phyloP scores from a whole-genome alignment of 1,140 invertebrate genomes.

The Magallana ariakensis region DNA sequence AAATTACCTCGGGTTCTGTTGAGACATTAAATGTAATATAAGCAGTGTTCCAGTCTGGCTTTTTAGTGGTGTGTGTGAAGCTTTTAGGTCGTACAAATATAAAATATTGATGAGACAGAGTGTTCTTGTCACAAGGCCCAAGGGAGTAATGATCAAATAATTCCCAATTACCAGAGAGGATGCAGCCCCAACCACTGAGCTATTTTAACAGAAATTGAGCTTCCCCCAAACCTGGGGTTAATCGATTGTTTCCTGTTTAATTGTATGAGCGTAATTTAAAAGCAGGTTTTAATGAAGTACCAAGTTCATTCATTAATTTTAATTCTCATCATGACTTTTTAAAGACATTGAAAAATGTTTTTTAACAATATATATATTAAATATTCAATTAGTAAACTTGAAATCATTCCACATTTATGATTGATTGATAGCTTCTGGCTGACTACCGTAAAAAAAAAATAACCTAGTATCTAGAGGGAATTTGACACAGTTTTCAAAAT shows the following conservation, averaged over 20 bases:
- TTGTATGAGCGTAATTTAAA: not conserved
- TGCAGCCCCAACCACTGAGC: not conserved
- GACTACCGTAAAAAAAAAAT: too few relatives aligned
- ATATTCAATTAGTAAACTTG: too few relatives aligned
- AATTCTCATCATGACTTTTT: too few relatives aligned
- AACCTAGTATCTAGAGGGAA: too few relatives aligned
- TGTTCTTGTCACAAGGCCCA: conserved; percentile 8
- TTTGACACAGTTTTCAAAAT: too few relatives aligned
- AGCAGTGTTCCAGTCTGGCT: not conserved
- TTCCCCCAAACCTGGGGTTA: not conserved
- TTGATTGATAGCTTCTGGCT: too few relatives aligned
- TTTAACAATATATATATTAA: too few relatives aligned
- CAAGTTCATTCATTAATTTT: too few relatives aligned
- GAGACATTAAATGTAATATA: conserved; percentile 7
- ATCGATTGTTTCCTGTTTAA: not conserved
- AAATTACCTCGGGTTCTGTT: conserved; percentile 1
- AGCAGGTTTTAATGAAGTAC: not conserved
- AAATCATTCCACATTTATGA: too few relatives aligned
- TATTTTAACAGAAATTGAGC: conserved; percentile 1
- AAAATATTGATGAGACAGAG: conserved; percentile 25
- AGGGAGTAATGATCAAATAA: conserved; percentile 19
- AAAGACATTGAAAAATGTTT: too few relatives aligned
- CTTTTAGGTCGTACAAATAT: conserved; percentile 29
- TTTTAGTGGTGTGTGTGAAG: not conserved
- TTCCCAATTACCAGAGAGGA: conserved; percentile 7